Percentiles rank a stretch among this genome's conserved stretches.
These are phyloP conservation scores for Ooceraea biroi DNA, from an alignment of 1,140 invertebrate species.

Conservation along the genomic window DNA sequence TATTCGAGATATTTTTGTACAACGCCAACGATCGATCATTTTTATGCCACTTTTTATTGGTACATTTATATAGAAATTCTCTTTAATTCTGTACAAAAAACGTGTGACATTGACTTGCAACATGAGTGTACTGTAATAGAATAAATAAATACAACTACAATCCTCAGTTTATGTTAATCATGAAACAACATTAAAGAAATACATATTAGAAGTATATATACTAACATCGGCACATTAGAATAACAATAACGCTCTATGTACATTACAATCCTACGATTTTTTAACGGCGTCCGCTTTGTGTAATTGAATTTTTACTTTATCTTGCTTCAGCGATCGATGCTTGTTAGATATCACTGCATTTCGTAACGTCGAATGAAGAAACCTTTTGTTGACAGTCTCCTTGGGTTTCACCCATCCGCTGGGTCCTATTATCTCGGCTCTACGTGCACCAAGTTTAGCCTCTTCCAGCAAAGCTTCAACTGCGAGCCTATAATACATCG, in stretches of 20 bases:
- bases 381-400: conserved; percentile 88
- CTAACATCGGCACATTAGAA: neutral
- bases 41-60: conserved; percentile 31
- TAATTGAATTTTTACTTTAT: conserved; percentile 61
- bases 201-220: conserved; percentile 15
- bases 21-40: conserved; percentile 14
- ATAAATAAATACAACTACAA: conserved; percentile 46
- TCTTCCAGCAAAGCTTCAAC: conserved; percentile 88
- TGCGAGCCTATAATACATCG: conserved; percentile 84
- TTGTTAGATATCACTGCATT: conserved; percentile 83
- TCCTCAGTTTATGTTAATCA: conserved; percentile 38
- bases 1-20: conserved; percentile 55
- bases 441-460: conserved; percentile 87
- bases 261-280: conserved; percentile 40
- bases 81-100: conserved; percentile 55
- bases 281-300: conserved; percentile 28
- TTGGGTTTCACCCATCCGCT: conserved; percentile 88
- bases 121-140: conserved; percentile 39
- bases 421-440: conserved; percentile 88
- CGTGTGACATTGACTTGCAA: conserved; percentile 37
- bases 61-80: conserved; percentile 33
- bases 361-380: conserved; percentile 85
- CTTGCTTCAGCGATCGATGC: conserved; percentile 69
- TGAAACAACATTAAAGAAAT: neutral
- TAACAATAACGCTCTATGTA: neutral